A percentile compares a stretch with the other conserved stretches of the same genome.
Evolutionary conservation across 2,113 vertebrate genomes (phyloP).

Genomic region (Thermophis baileyi): DNA sequence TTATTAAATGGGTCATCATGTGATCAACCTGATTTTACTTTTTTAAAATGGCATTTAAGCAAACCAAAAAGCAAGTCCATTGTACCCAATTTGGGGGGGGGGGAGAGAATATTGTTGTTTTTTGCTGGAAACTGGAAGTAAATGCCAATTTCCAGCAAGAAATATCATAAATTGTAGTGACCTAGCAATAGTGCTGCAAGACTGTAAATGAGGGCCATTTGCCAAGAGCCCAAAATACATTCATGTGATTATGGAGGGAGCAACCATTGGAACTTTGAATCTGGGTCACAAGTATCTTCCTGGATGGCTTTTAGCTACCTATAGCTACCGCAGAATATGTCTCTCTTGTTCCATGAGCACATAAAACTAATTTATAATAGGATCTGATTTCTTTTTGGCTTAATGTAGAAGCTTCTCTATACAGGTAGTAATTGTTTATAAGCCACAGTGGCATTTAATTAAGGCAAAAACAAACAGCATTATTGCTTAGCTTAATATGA

Average conservation of each 20-base stretch:
- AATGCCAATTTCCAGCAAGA: background rate
- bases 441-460: background rate
- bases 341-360: background rate
- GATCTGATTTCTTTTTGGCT: background rate
- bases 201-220: background rate
- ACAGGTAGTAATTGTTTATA: background rate
- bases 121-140: background rate
- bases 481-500: background rate
- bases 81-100: too few species aligned
- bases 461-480: background rate
- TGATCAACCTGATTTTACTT: background rate
- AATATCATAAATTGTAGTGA: background rate
- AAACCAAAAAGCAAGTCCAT: background rate
- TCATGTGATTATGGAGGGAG: background rate
- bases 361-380: background rate
- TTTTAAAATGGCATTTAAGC: background rate
- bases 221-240: background rate
- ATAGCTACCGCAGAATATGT: background rate
- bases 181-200: background rate
- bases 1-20: background rate
- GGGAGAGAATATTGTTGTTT: background rate
- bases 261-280: background rate
- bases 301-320: background rate
- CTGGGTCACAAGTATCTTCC: background rate
- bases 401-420: background rate